Percentiles rank a stretch among this genome's conserved stretches.
phyloP scores from a whole-genome alignment of 1,140 invertebrate genomes.

The Leptinotarsa defecta region DNA sequence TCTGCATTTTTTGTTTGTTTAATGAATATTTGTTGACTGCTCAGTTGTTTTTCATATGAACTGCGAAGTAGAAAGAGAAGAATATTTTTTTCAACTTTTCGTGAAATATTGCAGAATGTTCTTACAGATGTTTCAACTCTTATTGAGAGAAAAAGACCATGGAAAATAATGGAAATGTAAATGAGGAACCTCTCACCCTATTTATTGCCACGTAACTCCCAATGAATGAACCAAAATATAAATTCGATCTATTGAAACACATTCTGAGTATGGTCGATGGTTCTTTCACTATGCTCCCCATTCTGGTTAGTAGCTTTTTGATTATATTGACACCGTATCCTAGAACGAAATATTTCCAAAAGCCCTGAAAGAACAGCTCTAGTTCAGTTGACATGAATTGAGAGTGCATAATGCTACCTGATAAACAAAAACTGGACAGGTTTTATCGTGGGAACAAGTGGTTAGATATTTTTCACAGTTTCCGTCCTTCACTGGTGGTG shows the following conservation, averaged over 20 bases:
- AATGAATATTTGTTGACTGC: too few relatives aligned
- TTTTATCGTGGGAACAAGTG: neutral
- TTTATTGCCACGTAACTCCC: slow-evolving; percentile 40
- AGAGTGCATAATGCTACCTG: neutral
- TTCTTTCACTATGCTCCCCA: slow-evolving; percentile 25
- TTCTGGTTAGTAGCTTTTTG: slow-evolving; percentile 31
- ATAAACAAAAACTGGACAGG: neutral
- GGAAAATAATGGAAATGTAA: too few relatives aligned
- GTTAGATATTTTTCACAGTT: neutral
- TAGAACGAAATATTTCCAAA: slow-evolving; percentile 41
- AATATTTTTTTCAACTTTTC: neutral
- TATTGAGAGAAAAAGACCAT: too few relatives aligned
- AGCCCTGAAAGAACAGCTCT: slow-evolving; percentile 32
- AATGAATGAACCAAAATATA: slow-evolving; percentile 41
- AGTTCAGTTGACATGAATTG: too few relatives aligned
- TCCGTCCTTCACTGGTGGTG: neutral
- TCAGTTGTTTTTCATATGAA: too few relatives aligned
- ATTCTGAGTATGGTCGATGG: slow-evolving; percentile 28
- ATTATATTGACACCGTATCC: slow-evolving; percentile 39
- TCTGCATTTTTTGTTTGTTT: too few relatives aligned
- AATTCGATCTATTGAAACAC: slow-evolving; percentile 32
- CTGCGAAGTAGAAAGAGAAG: too few relatives aligned
- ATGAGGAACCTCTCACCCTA: slow-evolving; percentile 25
- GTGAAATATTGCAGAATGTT: too few relatives aligned
- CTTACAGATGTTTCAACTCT: too few relatives aligned